These are phyloP conservation scores for Caranx ignobilis DNA, from an alignment of 2,113 vertebrate species.

Conservation along the genomic window DNA sequence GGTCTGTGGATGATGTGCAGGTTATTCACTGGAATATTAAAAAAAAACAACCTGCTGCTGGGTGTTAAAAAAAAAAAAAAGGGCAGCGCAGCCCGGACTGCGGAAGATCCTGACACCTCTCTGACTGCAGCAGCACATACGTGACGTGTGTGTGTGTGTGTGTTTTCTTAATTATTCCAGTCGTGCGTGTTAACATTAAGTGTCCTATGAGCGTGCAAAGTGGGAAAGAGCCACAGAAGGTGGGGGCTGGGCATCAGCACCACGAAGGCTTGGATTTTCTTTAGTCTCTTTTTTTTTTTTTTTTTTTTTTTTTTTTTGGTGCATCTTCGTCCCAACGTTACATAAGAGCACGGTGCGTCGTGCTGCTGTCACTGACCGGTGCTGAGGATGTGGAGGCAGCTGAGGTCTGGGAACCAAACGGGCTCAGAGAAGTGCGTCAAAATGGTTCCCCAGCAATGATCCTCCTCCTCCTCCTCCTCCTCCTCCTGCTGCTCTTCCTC, in stretches of 20 bases:
- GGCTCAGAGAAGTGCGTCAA: constrained; percentile 68
- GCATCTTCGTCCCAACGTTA: constrained; percentile 43
- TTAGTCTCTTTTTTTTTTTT: neutral
- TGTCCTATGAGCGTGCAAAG: neutral
- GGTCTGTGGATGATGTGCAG: neutral
- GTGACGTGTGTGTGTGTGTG: neutral
- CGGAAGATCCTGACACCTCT: constrained; percentile 21
- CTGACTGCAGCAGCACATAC: constrained; percentile 15
- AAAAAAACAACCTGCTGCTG: neutral
- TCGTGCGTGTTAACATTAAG: neutral
- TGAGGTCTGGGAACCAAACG: constrained; percentile 36
- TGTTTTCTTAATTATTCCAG: neutral
- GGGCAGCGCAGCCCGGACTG: constrained; percentile 30
- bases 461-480: neutral
- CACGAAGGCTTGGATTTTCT: neutral
- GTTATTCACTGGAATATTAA: constrained; percentile 18
- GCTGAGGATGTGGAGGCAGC: constrained; percentile 15
- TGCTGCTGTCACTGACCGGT: constrained; percentile 11
- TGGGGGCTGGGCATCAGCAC: constrained; percentile 24
- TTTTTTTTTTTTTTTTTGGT: constrained; percentile 6
- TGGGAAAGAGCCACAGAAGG: neutral
- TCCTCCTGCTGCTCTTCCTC: too few relatives aligned
- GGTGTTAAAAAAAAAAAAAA: constrained; percentile 16
- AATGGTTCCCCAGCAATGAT: constrained; percentile 62
- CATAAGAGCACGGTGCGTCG: constrained; percentile 11